phyloP scores from a whole-genome alignment of 37 sponge, comb jelly and placozoan genomes.

The Ephydatia muelleri region DNA sequence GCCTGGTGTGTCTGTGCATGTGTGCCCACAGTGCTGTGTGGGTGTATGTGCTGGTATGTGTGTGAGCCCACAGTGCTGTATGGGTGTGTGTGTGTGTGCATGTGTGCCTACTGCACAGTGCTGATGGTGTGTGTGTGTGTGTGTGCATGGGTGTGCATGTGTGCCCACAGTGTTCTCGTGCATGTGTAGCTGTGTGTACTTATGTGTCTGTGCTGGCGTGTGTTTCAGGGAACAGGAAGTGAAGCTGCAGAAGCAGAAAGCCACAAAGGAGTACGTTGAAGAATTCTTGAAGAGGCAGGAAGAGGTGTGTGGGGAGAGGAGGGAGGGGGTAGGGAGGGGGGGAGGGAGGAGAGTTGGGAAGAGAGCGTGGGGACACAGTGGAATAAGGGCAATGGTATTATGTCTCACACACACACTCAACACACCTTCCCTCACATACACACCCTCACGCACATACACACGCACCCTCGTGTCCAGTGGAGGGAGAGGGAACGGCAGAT shows the following conservation, averaged over 20 bases:
- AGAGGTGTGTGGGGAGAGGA: slow-evolving; percentile 60
- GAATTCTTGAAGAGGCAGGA: slow-evolving; percentile 89
- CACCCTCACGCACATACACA: background rate
- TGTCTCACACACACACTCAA: no score
- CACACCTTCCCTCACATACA: background rate
- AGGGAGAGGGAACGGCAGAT: slow-evolving; percentile 74
- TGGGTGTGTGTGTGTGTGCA: background rate
- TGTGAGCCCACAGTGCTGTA: no score
- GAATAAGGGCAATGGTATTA: no score
- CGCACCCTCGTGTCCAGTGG: slow-evolving; percentile 61
- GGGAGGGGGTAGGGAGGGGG: background rate
- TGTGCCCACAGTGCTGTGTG: background rate
- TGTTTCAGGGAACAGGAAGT: slow-evolving; percentile 63
- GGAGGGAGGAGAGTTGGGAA: background rate
- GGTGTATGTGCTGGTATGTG: background rate
- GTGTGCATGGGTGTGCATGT: background rate
- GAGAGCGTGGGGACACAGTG: background rate
- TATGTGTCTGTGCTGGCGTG: no score
- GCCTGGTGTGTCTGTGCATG: no score
- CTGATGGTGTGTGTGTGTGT: background rate
- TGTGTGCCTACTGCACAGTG: no score
- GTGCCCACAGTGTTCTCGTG: background rate
- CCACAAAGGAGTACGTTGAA: slow-evolving; percentile 81
- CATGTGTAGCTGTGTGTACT: background rate
- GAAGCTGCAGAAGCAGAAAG: slow-evolving; percentile 83